Conservation (phyloP, 1,140 invertebrate species). For the Ips typographus region DNA sequence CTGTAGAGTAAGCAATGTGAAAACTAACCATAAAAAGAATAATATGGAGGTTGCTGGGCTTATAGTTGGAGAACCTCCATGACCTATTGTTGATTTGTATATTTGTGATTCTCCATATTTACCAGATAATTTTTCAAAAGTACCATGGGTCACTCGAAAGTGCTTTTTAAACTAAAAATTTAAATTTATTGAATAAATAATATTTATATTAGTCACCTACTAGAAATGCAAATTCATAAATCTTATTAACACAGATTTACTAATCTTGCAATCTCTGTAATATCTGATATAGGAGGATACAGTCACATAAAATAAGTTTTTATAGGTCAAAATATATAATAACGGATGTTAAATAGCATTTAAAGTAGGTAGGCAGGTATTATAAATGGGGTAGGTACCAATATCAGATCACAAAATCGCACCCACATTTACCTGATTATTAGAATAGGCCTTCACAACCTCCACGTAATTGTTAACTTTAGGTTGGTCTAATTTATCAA, state of each 20-base stretch:
- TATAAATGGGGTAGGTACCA: too few relatives aligned
- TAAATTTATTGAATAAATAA: background rate
- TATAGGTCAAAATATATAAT: too few relatives aligned
- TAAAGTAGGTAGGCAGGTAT: too few relatives aligned
- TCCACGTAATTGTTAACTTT: slow-evolving; percentile 1
- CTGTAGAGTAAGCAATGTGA: background rate
- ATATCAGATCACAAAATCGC: too few relatives aligned
- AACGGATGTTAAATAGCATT: too few relatives aligned
- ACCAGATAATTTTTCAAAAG: background rate
- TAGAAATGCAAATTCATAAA: too few relatives aligned
- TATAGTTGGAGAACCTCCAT: background rate
- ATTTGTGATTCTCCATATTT: background rate
- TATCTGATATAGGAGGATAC: background rate
- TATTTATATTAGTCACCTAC: too few relatives aligned
- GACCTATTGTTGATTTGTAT: background rate
- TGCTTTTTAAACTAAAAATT: slow-evolving; percentile 1
- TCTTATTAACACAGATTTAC: too few relatives aligned
- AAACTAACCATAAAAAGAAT: slow-evolving; percentile 1
- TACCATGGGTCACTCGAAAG: slow-evolving; percentile 2
- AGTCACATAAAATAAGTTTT: too few relatives aligned
- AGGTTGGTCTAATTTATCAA: background rate
- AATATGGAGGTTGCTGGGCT: background rate
- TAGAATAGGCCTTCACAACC: background rate
- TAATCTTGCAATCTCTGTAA: too few relatives aligned
- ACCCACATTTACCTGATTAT: background rate